These are phyloP conservation scores for Alouatta palliata DNA, from an alignment of 2,113 vertebrate species.

Conservation along the genomic window DNA sequence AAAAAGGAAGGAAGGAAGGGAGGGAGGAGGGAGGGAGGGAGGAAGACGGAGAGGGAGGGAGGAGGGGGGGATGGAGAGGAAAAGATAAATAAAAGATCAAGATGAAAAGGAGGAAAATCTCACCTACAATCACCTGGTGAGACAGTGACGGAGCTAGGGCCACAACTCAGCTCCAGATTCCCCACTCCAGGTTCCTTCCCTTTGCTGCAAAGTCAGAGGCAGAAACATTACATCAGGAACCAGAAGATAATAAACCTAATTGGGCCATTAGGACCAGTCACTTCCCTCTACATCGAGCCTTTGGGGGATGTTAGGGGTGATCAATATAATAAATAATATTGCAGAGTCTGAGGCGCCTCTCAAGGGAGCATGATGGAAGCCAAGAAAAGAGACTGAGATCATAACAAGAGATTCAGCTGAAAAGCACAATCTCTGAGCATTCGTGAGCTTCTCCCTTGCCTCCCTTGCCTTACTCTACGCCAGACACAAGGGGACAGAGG, in stretches of 20 bases:
- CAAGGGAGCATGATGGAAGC: conserved; percentile 59
- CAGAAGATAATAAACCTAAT: conserved; percentile 73
- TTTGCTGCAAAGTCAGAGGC: neutral
- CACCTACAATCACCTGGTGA: neutral
- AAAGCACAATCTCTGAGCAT: neutral
- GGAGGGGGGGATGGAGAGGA: no score
- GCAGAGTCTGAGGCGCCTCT: conserved; percentile 49
- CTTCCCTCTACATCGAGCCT: conserved; percentile 66
- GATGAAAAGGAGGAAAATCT: neutral
- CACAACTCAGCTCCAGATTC: neutral
- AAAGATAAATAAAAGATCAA: neutral
- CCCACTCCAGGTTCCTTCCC: neutral
- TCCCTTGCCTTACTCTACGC: neutral
- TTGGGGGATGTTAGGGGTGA: conserved; percentile 64
- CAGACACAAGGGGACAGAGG: neutral
- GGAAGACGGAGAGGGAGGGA: rapidly evolving
- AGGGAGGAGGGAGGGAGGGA: no score
- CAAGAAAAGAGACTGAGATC: conserved; percentile 16
- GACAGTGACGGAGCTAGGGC: neutral
- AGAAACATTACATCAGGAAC: conserved; percentile 55
- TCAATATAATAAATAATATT: conserved; percentile 71
- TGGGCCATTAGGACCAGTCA: conserved; percentile 70
- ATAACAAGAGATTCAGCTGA: neutral
- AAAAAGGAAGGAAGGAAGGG: no score
- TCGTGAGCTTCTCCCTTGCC: neutral